phyloP scores from a whole-genome alignment of 2,888 invertebrate species.

The Operophtera brumata region DNA sequence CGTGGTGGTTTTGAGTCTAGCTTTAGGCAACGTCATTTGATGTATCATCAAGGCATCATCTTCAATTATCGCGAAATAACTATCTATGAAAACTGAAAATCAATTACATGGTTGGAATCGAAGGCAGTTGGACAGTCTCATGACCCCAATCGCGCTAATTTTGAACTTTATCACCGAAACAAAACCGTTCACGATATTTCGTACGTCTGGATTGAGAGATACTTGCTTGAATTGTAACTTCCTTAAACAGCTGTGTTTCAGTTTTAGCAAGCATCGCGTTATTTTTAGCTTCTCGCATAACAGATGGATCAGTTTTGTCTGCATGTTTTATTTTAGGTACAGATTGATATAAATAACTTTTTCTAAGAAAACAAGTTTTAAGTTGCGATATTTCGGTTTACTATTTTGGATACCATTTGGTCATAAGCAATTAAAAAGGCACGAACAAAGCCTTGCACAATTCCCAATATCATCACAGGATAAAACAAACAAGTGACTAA shows the following conservation, averaged over 20 bases:
- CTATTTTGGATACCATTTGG: no score
- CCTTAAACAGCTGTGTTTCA: no score
- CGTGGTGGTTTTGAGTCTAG: neutral
- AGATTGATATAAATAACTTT: neutral
- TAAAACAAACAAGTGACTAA: neutral
- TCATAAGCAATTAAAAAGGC: neutral
- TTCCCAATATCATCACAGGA: neutral
- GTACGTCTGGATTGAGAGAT: no score
- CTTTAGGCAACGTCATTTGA: neutral
- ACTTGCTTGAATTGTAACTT: no score
- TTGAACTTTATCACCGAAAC: no score
- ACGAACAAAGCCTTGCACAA: neutral
- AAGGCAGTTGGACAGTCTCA: no score
- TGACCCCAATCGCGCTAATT: no score
- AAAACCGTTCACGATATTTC: no score
- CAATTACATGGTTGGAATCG: neutral
- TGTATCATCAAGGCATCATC: neutral
- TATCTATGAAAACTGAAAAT: neutral
- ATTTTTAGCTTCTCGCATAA: neutral
- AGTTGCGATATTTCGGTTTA: no score
- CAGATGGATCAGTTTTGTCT: conserved; percentile 6
- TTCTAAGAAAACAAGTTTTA: neutral
- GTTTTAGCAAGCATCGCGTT: neutral
- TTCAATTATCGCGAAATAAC: neutral
- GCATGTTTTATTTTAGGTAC: neutral